Base-by-base conservation (phyloP, 2,113 vertebrate genomes). In the Sebastes fasciatus region DNA sequence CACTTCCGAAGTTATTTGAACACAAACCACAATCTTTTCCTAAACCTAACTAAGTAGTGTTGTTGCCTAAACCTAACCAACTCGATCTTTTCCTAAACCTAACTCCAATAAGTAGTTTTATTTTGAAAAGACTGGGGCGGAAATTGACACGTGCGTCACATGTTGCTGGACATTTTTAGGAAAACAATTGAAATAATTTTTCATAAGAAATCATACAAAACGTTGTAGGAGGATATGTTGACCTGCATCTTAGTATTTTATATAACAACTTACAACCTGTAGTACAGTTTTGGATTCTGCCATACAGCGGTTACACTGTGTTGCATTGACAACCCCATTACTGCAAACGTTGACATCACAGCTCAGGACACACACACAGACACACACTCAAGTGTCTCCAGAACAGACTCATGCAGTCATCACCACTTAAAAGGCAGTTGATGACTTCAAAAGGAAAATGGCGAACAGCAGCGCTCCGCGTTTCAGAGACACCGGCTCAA, bases 401-500 rank as follows among this genome's bases (percentile, higher is more conserved):
- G 57, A 77, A 77, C 66, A 84, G 62, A 66, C 63, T 52, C 77
- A 84, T 72, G 46, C 64, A 86, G 80, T 87, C 89, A 86, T 85
- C 79, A 66, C 77, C 71, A 87, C 91, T 92, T 87, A 82, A 83
- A 77, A 63, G 75, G 82, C 86, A 85, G 86, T 72, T 84, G 67
- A 85, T 74, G 64, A 83, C 86, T 88, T 86, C 74, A 86, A 92
- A 90, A 80, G 88, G 65, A 85, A 89, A 86, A 82, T 75, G 40
- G 75, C 49, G 74, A 90, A 85, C 83, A 87, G 85, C 80, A 84
- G 79, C 75, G 58, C 34, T 83, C 83, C 73, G 82, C 69, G 65
- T 89, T 90, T 93, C 80, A 89, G 85, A 86, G 93, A 86, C 85
- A 85, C 52, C 45, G 57, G 77, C 83, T 69, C 69, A 94, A 87